These are phyloP conservation scores for Drosophila planitibia DNA, from an alignment of 2,888 invertebrate species.

Conservation along the genomic window DNA sequence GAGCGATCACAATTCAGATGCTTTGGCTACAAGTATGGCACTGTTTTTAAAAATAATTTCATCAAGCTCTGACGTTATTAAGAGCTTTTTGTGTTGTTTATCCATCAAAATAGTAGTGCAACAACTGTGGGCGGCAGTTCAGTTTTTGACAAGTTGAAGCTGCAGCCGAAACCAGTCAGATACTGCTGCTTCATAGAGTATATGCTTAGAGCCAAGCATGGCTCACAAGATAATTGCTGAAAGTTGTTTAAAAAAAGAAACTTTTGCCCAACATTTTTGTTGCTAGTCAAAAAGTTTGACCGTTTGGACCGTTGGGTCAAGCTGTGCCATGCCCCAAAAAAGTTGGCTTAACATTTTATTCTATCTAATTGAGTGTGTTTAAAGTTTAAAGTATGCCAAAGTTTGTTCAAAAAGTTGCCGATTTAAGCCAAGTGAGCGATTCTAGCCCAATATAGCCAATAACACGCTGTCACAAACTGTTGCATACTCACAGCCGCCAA, in stretches of 20 bases:
- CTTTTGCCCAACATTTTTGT: constrained; percentile 70
- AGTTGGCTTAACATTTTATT: constrained; percentile 79
- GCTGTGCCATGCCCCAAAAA: constrained; percentile 64
- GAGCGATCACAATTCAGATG: background rate
- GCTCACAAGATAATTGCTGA: constrained; percentile 81
- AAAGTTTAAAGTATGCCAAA: constrained; percentile 78
- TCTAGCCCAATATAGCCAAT: constrained; percentile 50
- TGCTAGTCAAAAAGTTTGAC: constrained; percentile 77
- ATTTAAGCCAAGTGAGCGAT: constrained; percentile 56
- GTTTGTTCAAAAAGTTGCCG: constrained; percentile 60
- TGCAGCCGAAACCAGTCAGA: constrained; percentile 34
- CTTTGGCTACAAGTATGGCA: constrained; percentile 19
- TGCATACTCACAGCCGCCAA: constrained; percentile 38
- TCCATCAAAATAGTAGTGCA: constrained; percentile 30
- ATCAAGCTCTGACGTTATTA: constrained; percentile 6
- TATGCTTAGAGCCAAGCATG: constrained; percentile 49
- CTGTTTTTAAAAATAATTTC: constrained; percentile 31
- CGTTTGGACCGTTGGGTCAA: constrained; percentile 75
- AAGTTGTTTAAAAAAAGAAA: constrained; percentile 73
- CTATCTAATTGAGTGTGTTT: constrained; percentile 82
- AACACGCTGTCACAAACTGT: constrained; percentile 53
- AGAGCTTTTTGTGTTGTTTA: constrained; percentile 20
- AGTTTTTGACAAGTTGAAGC: constrained; percentile 55
- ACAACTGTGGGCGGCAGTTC: constrained; percentile 42
- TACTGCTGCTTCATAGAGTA: constrained; percentile 13